Conservation (phyloP, 2,797 vertebrate genomes). For the Notoglanidium macrostoma region DNA sequence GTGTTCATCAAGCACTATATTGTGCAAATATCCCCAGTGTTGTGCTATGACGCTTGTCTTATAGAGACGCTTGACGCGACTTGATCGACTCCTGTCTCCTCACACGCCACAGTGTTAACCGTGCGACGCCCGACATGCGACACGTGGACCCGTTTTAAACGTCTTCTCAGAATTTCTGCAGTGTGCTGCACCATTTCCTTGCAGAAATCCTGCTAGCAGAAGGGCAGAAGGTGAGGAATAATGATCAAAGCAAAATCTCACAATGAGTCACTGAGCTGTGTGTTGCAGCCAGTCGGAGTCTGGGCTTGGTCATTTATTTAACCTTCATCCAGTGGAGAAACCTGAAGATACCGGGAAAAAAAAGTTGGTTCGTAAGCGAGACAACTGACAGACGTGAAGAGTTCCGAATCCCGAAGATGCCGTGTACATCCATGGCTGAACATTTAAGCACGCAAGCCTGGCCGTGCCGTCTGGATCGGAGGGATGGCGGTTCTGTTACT, state of each 20-base stretch:
- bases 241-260: background rate
- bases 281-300: background rate
- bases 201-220: background rate
- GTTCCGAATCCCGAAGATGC: too few relatives aligned
- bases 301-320: background rate
- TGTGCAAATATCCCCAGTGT: too few relatives aligned
- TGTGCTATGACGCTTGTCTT: too few relatives aligned
- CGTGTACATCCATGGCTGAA: too few relatives aligned
- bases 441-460: too few relatives aligned
- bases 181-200: background rate
- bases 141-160: background rate
- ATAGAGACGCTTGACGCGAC: too few relatives aligned
- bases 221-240: background rate
- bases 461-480: too few relatives aligned
- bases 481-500: too few relatives aligned
- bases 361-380: too few relatives aligned
- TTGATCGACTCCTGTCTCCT: background rate
- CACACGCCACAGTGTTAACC: background rate
- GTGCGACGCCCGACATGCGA: background rate
- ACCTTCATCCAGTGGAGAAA: too few relatives aligned
- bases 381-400: too few relatives aligned
- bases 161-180: background rate
- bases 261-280: background rate
- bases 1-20: background rate
- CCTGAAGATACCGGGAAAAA: too few relatives aligned